These are phyloP conservation scores for Parambassis ranga DNA, from an alignment of 2,797 vertebrate genomes.

Conservation along the genomic window DNA sequence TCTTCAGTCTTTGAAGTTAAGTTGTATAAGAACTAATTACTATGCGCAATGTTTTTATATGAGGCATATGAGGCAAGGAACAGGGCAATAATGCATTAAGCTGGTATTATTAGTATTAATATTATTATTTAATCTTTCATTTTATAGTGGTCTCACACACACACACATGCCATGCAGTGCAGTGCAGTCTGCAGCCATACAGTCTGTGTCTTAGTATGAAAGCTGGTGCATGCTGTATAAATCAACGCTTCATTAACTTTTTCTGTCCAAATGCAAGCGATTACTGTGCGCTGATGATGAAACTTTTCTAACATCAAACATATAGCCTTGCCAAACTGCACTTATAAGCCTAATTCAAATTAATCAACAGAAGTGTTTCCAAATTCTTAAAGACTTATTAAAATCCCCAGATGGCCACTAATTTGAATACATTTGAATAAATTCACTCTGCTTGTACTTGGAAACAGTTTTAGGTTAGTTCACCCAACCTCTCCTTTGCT, in stretches of 20 bases:
- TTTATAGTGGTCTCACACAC: too few species aligned
- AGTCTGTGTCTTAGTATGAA: slow-evolving; percentile 5
- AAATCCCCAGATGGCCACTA: slow-evolving; percentile 7
- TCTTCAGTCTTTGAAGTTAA: slow-evolving; percentile 31
- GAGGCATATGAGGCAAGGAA: background rate
- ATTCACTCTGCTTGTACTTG: background rate
- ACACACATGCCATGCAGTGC: too few species aligned
- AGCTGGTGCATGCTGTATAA: slow-evolving; percentile 1
- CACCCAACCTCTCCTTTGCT: background rate
- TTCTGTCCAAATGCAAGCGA: background rate
- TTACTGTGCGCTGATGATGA: background rate
- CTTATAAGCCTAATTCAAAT: slow-evolving; percentile 1
- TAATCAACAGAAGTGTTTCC: background rate
- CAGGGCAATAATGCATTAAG: background rate
- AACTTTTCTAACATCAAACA: slow-evolving; percentile 1
- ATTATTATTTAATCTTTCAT: too few species aligned
- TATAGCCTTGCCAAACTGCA: background rate
- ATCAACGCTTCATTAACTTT: slow-evolving; percentile 7
- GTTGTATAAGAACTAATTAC: slow-evolving; percentile 17
- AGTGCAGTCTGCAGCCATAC: too few species aligned
- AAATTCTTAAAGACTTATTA: background rate
- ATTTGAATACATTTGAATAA: slow-evolving; percentile 19
- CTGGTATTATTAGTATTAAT: too few species aligned
- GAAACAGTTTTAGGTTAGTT: background rate
- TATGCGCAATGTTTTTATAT: slow-evolving; percentile 26